Conservation (phyloP, 2,888 invertebrate genomes). For the Trissonchulus latispiculum region DNA sequence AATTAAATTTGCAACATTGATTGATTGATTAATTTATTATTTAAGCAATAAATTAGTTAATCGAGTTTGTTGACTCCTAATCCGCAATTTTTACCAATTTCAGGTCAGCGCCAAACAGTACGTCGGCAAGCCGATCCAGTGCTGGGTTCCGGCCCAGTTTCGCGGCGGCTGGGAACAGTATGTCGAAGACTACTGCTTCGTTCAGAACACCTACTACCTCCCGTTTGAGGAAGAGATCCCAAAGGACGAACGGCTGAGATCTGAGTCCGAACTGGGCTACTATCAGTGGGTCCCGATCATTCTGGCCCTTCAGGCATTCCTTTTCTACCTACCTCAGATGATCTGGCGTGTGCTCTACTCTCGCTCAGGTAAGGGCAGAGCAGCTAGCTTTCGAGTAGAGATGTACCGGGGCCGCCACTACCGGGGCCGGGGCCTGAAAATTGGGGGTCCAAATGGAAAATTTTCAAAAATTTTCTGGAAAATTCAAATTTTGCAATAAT, state of each 20-base stretch:
- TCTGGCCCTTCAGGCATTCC: slow-evolving; percentile 43
- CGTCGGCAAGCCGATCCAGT: slow-evolving; percentile 47
- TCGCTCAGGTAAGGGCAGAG: slow-evolving; percentile 28
- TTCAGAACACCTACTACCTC: slow-evolving; percentile 49
- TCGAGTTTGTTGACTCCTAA: too few species aligned
- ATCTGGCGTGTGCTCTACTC: slow-evolving; percentile 43
- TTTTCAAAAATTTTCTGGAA: too few species aligned
- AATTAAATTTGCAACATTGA: too few species aligned
- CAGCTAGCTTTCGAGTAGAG: too few species aligned
- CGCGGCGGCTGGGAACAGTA: slow-evolving; percentile 49
- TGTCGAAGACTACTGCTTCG: slow-evolving; percentile 50
- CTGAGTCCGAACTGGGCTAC: slow-evolving; percentile 24
- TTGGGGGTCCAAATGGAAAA: too few species aligned
- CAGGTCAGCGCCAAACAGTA: slow-evolving; percentile 45
- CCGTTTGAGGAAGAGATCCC: slow-evolving; percentile 39
- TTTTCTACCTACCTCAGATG: slow-evolving; percentile 46
- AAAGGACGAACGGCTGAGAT: slow-evolving; percentile 35
- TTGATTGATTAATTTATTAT: too few species aligned
- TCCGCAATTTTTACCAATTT: too few species aligned
- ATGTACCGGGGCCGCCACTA: too few species aligned
- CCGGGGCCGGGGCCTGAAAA: too few species aligned
- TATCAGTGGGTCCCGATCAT: slow-evolving; percentile 37
- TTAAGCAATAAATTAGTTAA: too few species aligned
- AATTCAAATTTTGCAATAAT: too few species aligned
- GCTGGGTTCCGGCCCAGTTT: slow-evolving; percentile 48